Evolutionary conservation across 2,797 vertebrate genomes (phyloP).

Genomic region (Poecilia picta): DNA sequence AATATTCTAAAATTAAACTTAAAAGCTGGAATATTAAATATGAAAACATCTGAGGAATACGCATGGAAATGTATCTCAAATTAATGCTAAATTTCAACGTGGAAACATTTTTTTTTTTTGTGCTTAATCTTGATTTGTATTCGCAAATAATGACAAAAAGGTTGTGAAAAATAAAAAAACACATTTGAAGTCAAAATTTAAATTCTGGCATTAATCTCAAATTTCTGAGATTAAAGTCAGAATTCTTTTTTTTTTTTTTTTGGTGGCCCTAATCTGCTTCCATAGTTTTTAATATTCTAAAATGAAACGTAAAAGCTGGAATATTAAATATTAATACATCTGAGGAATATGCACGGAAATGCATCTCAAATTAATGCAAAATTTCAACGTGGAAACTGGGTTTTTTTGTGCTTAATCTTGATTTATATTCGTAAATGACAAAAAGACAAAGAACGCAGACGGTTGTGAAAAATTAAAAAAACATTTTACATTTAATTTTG

Average conservation of each 20-base stretch:
- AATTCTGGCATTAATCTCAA: no score
- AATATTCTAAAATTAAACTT: neutral
- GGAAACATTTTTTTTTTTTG: no score
- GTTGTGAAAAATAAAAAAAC: neutral
- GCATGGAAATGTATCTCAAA: neutral
- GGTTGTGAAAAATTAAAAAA: neutral
- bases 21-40: neutral
- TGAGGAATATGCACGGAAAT: neutral
- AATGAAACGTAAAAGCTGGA: neutral
- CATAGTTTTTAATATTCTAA: neutral
- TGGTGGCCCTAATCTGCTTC: no score
- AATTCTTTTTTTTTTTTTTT: no score
- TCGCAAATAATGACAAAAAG: neutral
- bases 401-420: neutral
- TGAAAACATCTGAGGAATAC: neutral
- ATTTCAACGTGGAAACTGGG: no score
- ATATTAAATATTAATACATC: neutral
- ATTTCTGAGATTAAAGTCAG: no score
- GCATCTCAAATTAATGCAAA: neutral
- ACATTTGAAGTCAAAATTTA: no score
- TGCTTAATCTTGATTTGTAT: conserved; percentile 1
- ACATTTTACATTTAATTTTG: neutral
- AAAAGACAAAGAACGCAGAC: neutral
- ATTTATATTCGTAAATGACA: neutral
- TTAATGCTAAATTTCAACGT: no score